phyloP scores from a whole-genome alignment of 2,113 vertebrate genomes.

The Epinephelus moara region DNA sequence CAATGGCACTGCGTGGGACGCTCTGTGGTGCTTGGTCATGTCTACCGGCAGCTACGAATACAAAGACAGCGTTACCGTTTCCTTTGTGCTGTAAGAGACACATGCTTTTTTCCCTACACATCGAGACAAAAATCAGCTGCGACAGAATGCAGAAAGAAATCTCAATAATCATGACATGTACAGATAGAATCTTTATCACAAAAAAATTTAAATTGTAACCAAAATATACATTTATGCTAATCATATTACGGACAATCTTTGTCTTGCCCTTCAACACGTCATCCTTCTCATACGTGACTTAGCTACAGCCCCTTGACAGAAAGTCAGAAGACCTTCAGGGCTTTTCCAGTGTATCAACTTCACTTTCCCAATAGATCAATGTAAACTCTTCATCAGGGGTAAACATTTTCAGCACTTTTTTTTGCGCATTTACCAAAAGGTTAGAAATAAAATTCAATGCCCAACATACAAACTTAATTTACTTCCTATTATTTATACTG shows the following conservation, averaged over 20 bases:
- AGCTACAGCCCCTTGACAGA: slow-evolving; percentile 44
- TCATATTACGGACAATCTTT: slow-evolving; percentile 48
- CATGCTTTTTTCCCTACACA: slow-evolving; percentile 66
- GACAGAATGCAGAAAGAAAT: slow-evolving; percentile 23
- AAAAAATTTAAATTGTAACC: slow-evolving; percentile 53
- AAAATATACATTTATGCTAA: slow-evolving; percentile 68
- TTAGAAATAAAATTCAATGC: slow-evolving; percentile 51
- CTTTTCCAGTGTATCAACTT: slow-evolving; percentile 71
- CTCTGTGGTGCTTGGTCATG: slow-evolving; percentile 52
- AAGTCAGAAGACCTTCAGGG: slow-evolving; percentile 27
- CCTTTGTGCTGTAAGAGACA: slow-evolving; percentile 68
- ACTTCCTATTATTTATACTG: slow-evolving; percentile 16
- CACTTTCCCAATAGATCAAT: slow-evolving; percentile 38
- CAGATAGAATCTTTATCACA: slow-evolving; percentile 58
- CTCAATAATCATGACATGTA: slow-evolving; percentile 18
- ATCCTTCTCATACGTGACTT: neutral
- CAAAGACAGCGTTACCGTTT: slow-evolving; percentile 62
- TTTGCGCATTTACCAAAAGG: slow-evolving; percentile 33
- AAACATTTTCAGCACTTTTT: slow-evolving; percentile 65
- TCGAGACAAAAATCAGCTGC: slow-evolving; percentile 37
- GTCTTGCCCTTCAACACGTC: slow-evolving; percentile 31
- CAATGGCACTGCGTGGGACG: slow-evolving; percentile 51
- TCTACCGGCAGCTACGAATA: slow-evolving; percentile 72
- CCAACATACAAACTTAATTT: slow-evolving; percentile 35
- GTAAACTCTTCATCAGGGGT: slow-evolving; percentile 73